Base-by-base conservation (phyloP, 2,113 vertebrate species). In the Eretmochelys imbricata region DNA sequence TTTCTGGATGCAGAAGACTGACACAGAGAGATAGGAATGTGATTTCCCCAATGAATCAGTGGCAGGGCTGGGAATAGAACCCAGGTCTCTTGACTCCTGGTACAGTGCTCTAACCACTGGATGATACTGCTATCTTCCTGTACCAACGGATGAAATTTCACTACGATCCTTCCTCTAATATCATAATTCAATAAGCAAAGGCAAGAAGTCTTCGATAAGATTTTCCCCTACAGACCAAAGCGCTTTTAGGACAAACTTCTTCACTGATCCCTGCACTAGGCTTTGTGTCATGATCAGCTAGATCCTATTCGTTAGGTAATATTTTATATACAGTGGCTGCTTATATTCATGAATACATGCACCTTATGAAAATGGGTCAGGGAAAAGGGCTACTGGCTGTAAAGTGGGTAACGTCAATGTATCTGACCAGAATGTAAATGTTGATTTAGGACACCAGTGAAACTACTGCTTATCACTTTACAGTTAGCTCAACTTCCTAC, bases 161-260 rank as follows among this genome's bases (percentile, higher is more conserved):
- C 24, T 4, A 19, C 38, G 0, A 0, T n/a, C 24, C 5, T 19
- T 81, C 20, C 8, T 5, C 29, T 46, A 27, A 2, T 8, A 69
- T n/a, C n/a, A 82, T 89, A 85, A 90, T 48, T 80, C 79, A 25
- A 55, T 0, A 59, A 3, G 14, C 10, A 6, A 94, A 94, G 16
- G 53, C 55, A 87, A 83, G 20, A 87, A 83, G 20, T 16, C 69
- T 57, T 8, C 27, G 2, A 84, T 35, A 25, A 17, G 10, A 87
- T 90, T 89, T 78, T n/a, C 82, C 6, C 4, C 65, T 53, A 22
- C 20, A 48, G 78, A 50, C 51, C 75, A 94, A 82, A 12, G 5
- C 1, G 10, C 48, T 1, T 10, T 2, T 46, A 82, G 59, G 75
- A 65, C 42, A 85, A 80, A 93, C 31, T 6, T 90, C 27, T 6